Conservation (phyloP, 2,113 vertebrate genomes). For the Sinocyclocheilus maitianheensis region DNA sequence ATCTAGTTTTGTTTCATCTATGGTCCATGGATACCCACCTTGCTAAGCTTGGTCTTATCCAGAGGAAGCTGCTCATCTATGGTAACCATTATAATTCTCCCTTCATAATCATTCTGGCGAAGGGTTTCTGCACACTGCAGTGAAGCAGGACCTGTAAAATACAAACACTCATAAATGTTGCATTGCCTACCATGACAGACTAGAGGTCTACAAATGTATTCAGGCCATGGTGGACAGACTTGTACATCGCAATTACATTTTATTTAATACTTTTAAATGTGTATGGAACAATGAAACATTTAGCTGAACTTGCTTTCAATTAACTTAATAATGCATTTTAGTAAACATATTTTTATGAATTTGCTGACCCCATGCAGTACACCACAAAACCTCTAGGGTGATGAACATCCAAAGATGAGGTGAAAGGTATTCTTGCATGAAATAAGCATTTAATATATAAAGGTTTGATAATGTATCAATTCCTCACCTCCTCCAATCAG, state of each 20-base stretch:
- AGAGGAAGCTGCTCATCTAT: constrained; percentile 78
- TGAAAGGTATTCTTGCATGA: neutral
- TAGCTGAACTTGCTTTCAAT: neutral
- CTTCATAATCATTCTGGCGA: constrained; percentile 82
- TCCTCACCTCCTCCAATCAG: constrained; percentile 78
- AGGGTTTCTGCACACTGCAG: constrained; percentile 86
- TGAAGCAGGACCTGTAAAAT: constrained; percentile 79
- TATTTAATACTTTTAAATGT: neutral
- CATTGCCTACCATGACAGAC: neutral
- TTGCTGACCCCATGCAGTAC: neutral
- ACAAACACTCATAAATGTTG: neutral
- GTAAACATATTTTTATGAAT: neutral
- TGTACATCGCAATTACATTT: neutral
- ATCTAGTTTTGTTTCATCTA: neutral
- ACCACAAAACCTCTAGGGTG: neutral
- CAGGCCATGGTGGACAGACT: neutral
- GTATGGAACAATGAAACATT: neutral
- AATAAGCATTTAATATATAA: neutral
- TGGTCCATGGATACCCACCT: constrained; percentile 68
- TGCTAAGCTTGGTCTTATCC: constrained; percentile 85
- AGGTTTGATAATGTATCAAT: neutral
- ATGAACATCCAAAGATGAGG: neutral
- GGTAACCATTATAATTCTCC: constrained; percentile 82
- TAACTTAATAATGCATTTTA: neutral
- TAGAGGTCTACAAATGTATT: neutral